Conservation (phyloP, 1,140 invertebrate species). For the Apolygus lucorum region DNA sequence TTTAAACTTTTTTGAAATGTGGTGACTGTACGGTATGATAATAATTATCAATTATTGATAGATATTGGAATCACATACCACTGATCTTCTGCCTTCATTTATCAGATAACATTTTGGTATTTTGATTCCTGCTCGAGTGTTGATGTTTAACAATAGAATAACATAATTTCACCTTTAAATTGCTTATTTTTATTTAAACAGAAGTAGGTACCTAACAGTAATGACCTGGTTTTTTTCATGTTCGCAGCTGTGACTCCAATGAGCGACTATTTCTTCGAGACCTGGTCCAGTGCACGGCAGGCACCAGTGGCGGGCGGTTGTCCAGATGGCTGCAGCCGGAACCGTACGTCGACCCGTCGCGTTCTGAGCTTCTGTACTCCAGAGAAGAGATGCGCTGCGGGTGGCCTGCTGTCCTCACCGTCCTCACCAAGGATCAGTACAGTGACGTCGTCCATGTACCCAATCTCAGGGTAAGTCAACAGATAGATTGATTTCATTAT, state of each 20-base stretch:
- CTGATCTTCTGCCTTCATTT: too few species aligned
- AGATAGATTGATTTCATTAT: too few species aligned
- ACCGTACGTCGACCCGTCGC: slow-evolving; percentile 77
- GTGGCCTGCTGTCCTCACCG: slow-evolving; percentile 68
- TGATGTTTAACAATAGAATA: too few species aligned
- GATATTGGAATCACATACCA: too few species aligned
- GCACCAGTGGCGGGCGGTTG: slow-evolving; percentile 81
- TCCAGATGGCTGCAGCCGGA: slow-evolving; percentile 92
- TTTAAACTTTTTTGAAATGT: too few species aligned
- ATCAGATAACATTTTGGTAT: too few species aligned
- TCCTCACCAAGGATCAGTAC: slow-evolving; percentile 87
- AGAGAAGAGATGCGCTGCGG: slow-evolving; percentile 69
- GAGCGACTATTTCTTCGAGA: slow-evolving; percentile 90
- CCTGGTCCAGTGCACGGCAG: slow-evolving; percentile 75
- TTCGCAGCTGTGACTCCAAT: slow-evolving; percentile 65
- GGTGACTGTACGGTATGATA: too few species aligned
- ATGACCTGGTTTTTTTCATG: neutral
- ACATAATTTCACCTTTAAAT: too few species aligned
- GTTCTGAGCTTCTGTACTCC: slow-evolving; percentile 66
- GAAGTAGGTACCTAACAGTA: too few species aligned
- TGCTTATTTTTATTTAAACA: too few species aligned
- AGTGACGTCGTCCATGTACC: slow-evolving; percentile 75
- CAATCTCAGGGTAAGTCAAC: slow-evolving; percentile 69
- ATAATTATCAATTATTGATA: too few species aligned
- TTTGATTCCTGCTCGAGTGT: too few species aligned